Conservation (phyloP, 1,140 invertebrate species). For the Pinna nobilis region DNA sequence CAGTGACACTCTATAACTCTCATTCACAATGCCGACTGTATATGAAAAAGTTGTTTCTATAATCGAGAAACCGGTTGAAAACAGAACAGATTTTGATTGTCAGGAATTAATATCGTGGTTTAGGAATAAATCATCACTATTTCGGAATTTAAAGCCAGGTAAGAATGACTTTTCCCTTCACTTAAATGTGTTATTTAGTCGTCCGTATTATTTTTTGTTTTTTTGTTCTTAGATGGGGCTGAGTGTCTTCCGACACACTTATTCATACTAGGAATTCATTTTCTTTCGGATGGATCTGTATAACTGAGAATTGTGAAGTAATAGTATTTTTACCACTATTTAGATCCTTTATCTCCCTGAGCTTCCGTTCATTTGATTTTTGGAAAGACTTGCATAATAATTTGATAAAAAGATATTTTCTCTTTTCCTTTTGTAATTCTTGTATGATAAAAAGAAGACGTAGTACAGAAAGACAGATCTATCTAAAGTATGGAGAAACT, state of each 20-base stretch:
- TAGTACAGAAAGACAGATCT: no score
- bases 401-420: no score
- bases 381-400: no score
- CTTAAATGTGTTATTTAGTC: neutral
- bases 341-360: no score
- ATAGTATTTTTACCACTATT: neutral
- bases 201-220: neutral
- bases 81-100: constrained; percentile 57
- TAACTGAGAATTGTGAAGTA: neutral
- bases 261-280: neutral
- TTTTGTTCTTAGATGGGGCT: neutral
- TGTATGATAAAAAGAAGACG: no score
- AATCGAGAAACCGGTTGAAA: constrained; percentile 51
- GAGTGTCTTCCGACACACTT: neutral
- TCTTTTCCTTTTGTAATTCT: no score
- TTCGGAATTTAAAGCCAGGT: constrained; percentile 57
- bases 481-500: no score
- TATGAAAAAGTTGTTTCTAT: constrained; percentile 58
- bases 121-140: constrained; percentile 59
- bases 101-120: constrained; percentile 62
- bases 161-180: constrained; percentile 16
- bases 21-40: constrained; percentile 42
- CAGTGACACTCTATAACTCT: no score
- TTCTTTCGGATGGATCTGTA: neutral
- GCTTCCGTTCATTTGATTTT: no score